These are phyloP conservation scores for Labeo rohita DNA, from an alignment of 2,113 vertebrate genomes.

Conservation along the genomic window DNA sequence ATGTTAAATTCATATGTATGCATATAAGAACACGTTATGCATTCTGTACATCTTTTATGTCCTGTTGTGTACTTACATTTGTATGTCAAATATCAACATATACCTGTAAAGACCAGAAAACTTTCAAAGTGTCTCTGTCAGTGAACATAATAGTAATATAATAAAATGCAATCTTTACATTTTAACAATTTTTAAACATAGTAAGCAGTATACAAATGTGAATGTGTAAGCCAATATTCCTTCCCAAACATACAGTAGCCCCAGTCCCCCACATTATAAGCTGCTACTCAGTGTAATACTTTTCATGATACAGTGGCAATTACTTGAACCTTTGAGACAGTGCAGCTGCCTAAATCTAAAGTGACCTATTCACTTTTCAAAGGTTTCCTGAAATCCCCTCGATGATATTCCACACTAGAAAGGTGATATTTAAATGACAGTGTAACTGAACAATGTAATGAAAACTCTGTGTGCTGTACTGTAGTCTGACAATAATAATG, in stretches of 20 bases:
- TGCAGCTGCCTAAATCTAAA: not conserved
- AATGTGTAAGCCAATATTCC: not conserved
- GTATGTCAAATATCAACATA: no score
- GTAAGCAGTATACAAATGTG: not conserved
- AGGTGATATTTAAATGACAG: not conserved
- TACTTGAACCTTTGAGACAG: not conserved
- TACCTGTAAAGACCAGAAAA: not conserved
- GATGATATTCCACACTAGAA: not conserved
- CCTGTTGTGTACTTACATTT: not conserved
- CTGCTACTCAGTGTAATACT: not conserved
- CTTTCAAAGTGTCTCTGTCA: not conserved
- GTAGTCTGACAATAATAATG: not conserved
- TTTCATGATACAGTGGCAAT: not conserved
- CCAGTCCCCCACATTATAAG: not conserved
- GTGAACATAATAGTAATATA: not conserved
- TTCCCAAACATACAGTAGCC: not conserved
- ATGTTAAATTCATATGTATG: no score
- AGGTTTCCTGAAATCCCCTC: not conserved
- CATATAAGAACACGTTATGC: no score
- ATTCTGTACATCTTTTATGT: no score
- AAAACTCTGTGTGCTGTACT: not conserved
- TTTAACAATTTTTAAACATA: not conserved
- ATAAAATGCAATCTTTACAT: no score
- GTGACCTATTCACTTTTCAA: conserved; percentile 8
- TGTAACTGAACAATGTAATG: not conserved